Conservation (phyloP, 2,888 invertebrate species). For the Stenoptilia bipunctidactyla region DNA sequence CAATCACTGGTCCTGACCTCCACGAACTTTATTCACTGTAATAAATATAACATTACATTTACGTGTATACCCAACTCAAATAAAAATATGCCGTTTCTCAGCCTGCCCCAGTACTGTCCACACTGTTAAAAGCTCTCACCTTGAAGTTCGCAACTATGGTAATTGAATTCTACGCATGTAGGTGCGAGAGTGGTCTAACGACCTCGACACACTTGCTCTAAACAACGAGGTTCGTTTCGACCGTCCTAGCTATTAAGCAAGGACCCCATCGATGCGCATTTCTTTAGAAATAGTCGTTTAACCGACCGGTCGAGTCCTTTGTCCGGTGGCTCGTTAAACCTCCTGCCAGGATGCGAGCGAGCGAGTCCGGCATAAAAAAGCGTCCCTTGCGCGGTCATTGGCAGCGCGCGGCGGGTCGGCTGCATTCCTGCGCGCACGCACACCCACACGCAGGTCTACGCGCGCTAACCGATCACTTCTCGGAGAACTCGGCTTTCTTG, state of each 20-base stretch:
- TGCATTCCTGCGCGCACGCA: conserved; percentile 63
- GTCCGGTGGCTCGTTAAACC: conserved; percentile 39
- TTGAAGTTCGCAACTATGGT: conserved; percentile 8
- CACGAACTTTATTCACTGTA: too few species aligned
- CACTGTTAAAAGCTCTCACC: conserved; percentile 10
- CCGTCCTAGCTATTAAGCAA: neutral
- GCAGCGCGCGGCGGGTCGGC: conserved; percentile 58
- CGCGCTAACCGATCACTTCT: conserved; percentile 20
- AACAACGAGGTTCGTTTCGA: conserved; percentile 1
- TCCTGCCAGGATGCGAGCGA: conserved; percentile 43
- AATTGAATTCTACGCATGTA: conserved; percentile 12
- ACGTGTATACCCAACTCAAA: too few species aligned
- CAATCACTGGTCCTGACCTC: too few species aligned
- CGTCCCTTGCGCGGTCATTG: conserved; percentile 66
- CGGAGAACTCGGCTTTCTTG: conserved; percentile 8
- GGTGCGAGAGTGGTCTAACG: conserved; percentile 28
- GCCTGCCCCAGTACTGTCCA: too few species aligned
- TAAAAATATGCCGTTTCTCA: too few species aligned
- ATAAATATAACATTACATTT: too few species aligned
- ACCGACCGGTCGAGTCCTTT: conserved; percentile 24
- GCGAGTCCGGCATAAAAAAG: conserved; percentile 52
- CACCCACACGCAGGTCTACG: conserved; percentile 34
- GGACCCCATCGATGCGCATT: neutral
- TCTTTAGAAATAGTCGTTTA: neutral
- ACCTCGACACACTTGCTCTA: conserved; percentile 27